Conservation (phyloP, 2,113 vertebrate species). For the Oreocharis arfaki region DNA sequence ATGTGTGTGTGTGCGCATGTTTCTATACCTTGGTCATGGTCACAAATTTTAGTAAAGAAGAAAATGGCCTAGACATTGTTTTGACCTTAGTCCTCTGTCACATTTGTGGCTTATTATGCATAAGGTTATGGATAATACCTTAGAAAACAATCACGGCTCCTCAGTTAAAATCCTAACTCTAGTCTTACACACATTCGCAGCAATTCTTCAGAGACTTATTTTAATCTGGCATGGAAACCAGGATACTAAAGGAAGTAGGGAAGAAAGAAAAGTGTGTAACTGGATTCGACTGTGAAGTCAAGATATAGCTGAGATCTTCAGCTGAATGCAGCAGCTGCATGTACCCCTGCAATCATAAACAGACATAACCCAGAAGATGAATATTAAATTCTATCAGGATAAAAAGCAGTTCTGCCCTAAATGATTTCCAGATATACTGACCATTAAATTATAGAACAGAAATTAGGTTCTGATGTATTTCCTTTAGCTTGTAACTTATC, state of each 20-base stretch:
- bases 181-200: background rate
- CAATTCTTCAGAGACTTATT: background rate
- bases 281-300: background rate
- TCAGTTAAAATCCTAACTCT: background rate
- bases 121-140: background rate
- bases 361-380: background rate
- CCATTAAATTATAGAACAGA: background rate
- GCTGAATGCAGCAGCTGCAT: background rate
- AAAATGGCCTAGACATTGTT: background rate
- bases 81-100: background rate
- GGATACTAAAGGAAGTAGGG: background rate
- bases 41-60: background rate
- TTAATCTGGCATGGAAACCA: background rate
- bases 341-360: background rate
- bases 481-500: background rate
- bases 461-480: background rate
- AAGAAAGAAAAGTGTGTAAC: background rate
- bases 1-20: rapidly evolving
- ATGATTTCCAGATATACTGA: background rate
- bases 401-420: background rate
- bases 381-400: background rate
- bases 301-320: background rate
- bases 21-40: background rate
- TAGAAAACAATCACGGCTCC: background rate
- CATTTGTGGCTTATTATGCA: background rate